Percentiles rank a stretch among this genome's conserved stretches.
Evolutionary conservation across 2,888 invertebrate genomes (phyloP).

Genomic region (Stenurella melanura): DNA sequence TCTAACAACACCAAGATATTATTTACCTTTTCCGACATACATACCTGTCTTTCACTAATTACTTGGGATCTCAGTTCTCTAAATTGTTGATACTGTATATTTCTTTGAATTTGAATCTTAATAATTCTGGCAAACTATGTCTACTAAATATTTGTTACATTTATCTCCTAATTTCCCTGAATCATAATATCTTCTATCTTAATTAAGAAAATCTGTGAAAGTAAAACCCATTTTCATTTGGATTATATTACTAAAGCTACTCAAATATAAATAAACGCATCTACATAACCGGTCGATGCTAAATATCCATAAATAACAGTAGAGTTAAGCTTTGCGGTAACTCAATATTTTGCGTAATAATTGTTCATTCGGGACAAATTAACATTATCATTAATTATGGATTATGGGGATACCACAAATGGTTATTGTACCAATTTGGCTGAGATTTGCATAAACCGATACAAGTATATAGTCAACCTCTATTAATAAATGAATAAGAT

Average conservation of each 20-base stretch:
- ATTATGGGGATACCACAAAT: neutral
- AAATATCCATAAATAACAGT: neutral
- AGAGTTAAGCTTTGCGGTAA: neutral
- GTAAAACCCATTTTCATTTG: neutral
- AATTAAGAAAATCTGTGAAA: too few species aligned
- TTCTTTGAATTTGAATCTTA: too few species aligned
- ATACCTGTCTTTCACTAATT: too few species aligned
- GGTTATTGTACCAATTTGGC: constrained; percentile 2
- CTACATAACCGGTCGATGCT: neutral
- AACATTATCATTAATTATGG: neutral
- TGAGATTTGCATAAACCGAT: neutral
- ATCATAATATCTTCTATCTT: too few species aligned
- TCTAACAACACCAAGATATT: too few species aligned
- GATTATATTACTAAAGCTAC: neutral
- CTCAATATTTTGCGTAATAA: neutral
- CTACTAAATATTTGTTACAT: too few species aligned
- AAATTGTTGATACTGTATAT: too few species aligned
- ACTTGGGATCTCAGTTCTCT: too few species aligned
- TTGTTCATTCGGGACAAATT: neutral
- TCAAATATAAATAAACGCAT: neutral
- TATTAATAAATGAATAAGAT: neutral
- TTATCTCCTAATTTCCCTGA: too few species aligned
- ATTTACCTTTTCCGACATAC: too few species aligned
- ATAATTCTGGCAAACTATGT: too few species aligned
- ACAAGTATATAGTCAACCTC: too few species aligned